phyloP scores from a whole-genome alignment of 1,140 invertebrate species.

The Formica selysi region DNA sequence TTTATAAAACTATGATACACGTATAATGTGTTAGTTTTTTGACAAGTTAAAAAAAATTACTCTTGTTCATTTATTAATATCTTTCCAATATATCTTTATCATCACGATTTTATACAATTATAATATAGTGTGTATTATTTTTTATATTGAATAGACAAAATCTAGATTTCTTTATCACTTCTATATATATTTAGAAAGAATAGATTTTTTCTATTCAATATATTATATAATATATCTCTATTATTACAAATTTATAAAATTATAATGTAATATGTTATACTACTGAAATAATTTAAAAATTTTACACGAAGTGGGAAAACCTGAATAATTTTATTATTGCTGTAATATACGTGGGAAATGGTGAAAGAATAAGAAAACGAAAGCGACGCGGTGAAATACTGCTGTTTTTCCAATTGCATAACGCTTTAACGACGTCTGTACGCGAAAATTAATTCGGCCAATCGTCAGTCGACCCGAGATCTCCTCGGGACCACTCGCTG shows the following conservation, averaged over 20 bases:
- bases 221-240: no score
- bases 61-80: no score
- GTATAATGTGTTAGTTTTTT: no score
- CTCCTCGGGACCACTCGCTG: background rate
- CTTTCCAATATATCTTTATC: no score
- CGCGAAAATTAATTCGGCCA: constrained; percentile 44
- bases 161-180: no score
- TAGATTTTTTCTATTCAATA: no score
- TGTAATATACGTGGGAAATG: background rate
- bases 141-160: no score
- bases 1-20: no score
- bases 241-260: background rate
- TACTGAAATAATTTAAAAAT: background rate
- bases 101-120: no score
- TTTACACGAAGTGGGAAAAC: background rate
- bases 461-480: background rate
- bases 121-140: no score
- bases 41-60: no score
- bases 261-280: background rate
- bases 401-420: constrained; percentile 9
- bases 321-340: background rate
- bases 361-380: background rate
- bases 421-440: constrained; percentile 40
- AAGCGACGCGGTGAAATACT: background rate
- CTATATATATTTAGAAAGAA: no score